phyloP scores from a whole-genome alignment of 2,113 vertebrate species.

The Oryzias woworae region DNA sequence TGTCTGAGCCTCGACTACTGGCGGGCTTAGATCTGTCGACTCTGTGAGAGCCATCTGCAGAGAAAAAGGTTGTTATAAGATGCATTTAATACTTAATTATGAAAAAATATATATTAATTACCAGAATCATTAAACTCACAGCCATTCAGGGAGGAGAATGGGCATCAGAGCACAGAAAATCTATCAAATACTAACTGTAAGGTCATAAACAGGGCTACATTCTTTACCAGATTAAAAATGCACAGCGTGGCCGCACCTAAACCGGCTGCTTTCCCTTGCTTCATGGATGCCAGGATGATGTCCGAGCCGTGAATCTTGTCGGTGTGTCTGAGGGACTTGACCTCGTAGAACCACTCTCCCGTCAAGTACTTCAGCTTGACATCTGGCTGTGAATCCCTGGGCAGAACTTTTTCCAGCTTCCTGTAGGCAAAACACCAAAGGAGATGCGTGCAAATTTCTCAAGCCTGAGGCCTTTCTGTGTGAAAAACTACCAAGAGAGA shows the following conservation, averaged over 20 bases:
- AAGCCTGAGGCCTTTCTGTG: neutral
- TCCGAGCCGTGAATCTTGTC: conserved; percentile 93
- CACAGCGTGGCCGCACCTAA: conserved; percentile 69
- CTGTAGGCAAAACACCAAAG: conserved; percentile 63
- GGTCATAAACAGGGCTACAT: neutral
- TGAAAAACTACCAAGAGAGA: too few species aligned
- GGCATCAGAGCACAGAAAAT: neutral
- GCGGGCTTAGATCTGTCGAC: conserved; percentile 70
- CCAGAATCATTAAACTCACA: neutral
- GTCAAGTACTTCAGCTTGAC: conserved; percentile 88
- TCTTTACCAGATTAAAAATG: neutral
- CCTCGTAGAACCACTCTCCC: conserved; percentile 97
- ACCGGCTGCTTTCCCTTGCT: conserved; percentile 70
- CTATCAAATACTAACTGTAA: neutral
- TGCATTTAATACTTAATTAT: neutral
- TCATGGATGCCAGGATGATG: conserved; percentile 92
- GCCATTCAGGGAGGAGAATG: neutral
- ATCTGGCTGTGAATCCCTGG: conserved; percentile 52
- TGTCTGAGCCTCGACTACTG: conserved; percentile 78
- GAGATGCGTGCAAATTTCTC: neutral
- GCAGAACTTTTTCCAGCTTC: conserved; percentile 80
- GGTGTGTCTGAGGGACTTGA: conserved; percentile 88
- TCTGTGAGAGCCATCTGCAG: conserved; percentile 78
- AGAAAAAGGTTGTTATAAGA: conserved; percentile 33
- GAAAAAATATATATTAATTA: too few species aligned